These are phyloP conservation scores for Temnothorax nylanderi DNA, from an alignment of 1,140 invertebrate genomes.

Conservation along the genomic window DNA sequence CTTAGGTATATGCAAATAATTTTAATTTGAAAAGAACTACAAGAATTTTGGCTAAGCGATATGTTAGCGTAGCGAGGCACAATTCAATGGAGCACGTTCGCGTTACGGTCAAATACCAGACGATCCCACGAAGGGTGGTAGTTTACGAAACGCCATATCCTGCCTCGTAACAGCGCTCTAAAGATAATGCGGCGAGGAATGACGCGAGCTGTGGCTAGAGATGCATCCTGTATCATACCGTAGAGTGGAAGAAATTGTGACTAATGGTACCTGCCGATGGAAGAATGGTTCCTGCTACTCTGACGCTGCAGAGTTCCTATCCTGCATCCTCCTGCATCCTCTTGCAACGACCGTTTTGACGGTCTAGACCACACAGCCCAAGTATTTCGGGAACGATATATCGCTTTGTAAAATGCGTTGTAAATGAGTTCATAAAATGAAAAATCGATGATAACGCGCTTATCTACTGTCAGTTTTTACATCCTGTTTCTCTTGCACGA, in stretches of 20 bases:
- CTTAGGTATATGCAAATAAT: neutral
- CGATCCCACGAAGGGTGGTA: neutral
- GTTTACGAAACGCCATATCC: conserved; percentile 56
- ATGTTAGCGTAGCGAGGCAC: neutral
- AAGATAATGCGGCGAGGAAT: conserved; percentile 64
- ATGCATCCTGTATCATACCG: conserved; percentile 23
- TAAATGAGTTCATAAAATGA: conserved; percentile 27
- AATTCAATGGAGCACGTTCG: neutral
- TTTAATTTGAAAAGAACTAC: neutral
- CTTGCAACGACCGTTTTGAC: conserved; percentile 1
- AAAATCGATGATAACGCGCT: neutral
- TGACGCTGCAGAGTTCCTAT: neutral
- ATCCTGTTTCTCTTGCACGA: no score
- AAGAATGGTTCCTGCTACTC: neutral
- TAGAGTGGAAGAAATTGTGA: conserved; percentile 41
- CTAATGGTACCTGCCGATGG: conserved; percentile 60
- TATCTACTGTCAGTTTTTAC: neutral
- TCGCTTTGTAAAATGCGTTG: neutral
- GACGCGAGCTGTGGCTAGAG: conserved; percentile 29
- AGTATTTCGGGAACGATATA: conserved; percentile 30
- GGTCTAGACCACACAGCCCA: conserved; percentile 22
- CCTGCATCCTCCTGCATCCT: neutral
- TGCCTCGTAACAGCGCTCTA: neutral
- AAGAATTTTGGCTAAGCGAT: neutral
- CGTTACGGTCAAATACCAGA: neutral